Conservation (phyloP, 2,888 invertebrate species). For the Brachycybe producta region DNA sequence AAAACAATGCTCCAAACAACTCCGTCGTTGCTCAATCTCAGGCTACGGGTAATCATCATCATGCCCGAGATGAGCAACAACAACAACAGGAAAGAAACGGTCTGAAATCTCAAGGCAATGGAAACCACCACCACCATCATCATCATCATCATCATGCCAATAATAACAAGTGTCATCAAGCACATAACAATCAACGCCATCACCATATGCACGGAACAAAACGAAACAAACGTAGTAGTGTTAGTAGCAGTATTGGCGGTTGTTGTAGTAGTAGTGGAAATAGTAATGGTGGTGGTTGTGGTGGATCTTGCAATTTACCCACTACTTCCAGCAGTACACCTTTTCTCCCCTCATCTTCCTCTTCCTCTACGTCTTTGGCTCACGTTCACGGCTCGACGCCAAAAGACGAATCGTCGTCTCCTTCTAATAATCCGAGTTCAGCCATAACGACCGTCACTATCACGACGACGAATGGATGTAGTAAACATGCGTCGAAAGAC, state of each 20-base stretch:
- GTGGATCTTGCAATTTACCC: neutral
- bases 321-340: neutral
- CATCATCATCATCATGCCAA: conserved; percentile 9
- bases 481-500: neutral
- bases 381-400: conserved; percentile 13
- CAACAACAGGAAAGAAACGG: conserved; percentile 8
- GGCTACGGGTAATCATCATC: conserved; percentile 2
- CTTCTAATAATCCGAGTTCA: neutral
- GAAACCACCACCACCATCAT: neutral
- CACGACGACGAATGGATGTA: conserved; percentile 7
- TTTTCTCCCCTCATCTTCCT: neutral
- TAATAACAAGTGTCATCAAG: conserved; percentile 7
- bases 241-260: too few relatives aligned
- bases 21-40: neutral
- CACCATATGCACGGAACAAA: conserved; percentile 4
- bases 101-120: conserved; percentile 7
- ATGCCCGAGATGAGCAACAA: neutral
- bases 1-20: conserved; percentile 3
- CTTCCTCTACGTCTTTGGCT: too few relatives aligned
- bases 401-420: neutral
- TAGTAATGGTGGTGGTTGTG: too few relatives aligned
- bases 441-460: conserved; percentile 2
- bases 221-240: conserved; percentile 3
- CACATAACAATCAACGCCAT: conserved; percentile 4
- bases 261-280: too few relatives aligned